Evolutionary conservation across 1,140 invertebrate genomes (phyloP), one percentile per base, ranked within the genome.

Genomic region (Apis laboriosa): DNA sequence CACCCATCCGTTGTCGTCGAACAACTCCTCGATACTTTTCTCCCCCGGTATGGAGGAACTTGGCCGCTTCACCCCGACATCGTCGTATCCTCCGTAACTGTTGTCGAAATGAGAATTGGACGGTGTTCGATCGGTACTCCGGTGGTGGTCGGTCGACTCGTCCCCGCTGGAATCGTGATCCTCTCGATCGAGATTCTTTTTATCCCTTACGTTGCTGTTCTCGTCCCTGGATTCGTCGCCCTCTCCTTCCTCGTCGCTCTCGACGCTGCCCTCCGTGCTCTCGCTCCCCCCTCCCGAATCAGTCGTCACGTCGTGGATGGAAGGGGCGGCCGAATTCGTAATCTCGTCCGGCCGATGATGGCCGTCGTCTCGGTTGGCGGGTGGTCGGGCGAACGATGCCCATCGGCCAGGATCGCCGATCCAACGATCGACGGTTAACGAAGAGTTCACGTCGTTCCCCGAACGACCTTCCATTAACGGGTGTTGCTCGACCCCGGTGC

Each of bases 1-100:
- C 12, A 94, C 88, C 93, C 93, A 94, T 13, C 93, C 93, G 72
- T 93, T 92, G n/a, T 93, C 92, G 75, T 94, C 93, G 71, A 94
- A 93, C n/a, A 92, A 76, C 74, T 91, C 92, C 67, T 93, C 90
- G 66, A 86, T 76, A 2, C 80, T 89, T 68, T 86, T 83, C 21
- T 82, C 73, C 21, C 83, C 84, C 73, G 89, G 58, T 43, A 89
- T 77, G 51, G 88, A 89, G 13, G 88, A 82, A 28, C 85, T 87
- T 1, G 82, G 81, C 4, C 84, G 80, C 24, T 86, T 89, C 49
- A 21, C 61, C 9, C 56, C 64, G 15, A 51, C 43, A 13, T 85
- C 70, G 24, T 78, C 77, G 71, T 80, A 72, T 13, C 70, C 1
- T n/a, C 8, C 66, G 49, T 12, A 15, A 55, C 75, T 73, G 17